Evolutionary conservation across 2,797 vertebrate species (phyloP).

Genomic region (Hyperoplus lanceolatus): DNA sequence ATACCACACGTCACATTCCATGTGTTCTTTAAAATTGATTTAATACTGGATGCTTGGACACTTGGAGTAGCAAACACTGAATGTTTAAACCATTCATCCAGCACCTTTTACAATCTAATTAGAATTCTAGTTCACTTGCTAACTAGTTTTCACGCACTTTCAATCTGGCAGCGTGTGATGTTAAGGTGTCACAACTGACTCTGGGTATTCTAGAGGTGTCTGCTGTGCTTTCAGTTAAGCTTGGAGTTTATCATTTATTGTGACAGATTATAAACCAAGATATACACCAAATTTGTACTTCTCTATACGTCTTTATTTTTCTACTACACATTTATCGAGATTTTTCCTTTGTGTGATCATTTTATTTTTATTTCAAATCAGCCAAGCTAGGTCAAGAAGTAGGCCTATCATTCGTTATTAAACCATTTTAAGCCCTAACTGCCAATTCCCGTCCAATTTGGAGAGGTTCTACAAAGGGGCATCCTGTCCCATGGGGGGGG

Average conservation of each 20-base stretch:
- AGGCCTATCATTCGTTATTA: not conserved
- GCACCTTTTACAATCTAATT: not conserved
- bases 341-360: not conserved
- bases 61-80: not conserved
- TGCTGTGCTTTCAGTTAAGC: not conserved
- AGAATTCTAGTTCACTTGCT: not conserved
- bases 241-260: not conserved
- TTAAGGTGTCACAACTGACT: not conserved
- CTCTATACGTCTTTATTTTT: not conserved
- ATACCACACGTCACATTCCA: too few relatives aligned
- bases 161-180: not conserved
- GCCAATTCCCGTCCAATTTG: not conserved
- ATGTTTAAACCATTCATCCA: not conserved
- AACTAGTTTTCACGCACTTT: not conserved
- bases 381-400: not conserved
- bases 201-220: not conserved
- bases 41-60: too few relatives aligned
- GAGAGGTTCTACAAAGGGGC: not conserved
- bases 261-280: not conserved
- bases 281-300: not conserved
- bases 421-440: not conserved
- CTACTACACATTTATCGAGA: not conserved
- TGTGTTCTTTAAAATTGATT: too few relatives aligned
- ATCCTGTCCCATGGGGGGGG: too few relatives aligned
- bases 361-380: not conserved